Percentiles rank a stretch among this genome's conserved stretches.
Evolutionary conservation across 2,888 invertebrate genomes (phyloP).

Genomic region (Eledone cirrhosa): DNA sequence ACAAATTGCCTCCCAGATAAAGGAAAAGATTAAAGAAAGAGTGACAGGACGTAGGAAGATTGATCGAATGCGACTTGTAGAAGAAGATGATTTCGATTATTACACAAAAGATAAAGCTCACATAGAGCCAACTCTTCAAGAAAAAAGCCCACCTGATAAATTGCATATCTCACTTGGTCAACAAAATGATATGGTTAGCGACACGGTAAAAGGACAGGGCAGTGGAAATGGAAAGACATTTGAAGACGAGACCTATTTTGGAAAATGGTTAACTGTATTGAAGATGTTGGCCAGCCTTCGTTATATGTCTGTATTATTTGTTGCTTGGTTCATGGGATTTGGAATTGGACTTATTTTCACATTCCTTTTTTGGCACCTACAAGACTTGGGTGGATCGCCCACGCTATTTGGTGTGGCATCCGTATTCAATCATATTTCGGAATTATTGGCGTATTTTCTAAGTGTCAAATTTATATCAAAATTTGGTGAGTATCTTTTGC

Average conservation of each 20-base stretch:
- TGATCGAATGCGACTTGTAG: slow-evolving; percentile 48
- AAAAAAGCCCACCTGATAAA: slow-evolving; percentile 67
- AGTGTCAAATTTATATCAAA: slow-evolving; percentile 92
- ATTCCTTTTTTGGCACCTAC: slow-evolving; percentile 97
- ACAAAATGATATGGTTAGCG: slow-evolving; percentile 56
- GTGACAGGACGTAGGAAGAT: slow-evolving; percentile 49
- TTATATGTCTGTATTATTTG: slow-evolving; percentile 83
- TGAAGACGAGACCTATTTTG: slow-evolving; percentile 52
- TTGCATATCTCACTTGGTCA: slow-evolving; percentile 66
- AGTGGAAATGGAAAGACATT: slow-evolving; percentile 36
- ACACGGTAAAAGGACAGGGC: slow-evolving; percentile 50
- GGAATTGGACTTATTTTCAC: slow-evolving; percentile 98
- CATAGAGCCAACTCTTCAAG: slow-evolving; percentile 30
- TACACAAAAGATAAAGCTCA: slow-evolving; percentile 40
- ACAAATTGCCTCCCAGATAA: slow-evolving; percentile 53
- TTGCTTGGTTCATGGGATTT: slow-evolving; percentile 99
- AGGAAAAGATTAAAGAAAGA: slow-evolving; percentile 53
- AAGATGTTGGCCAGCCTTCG: slow-evolving; percentile 89
- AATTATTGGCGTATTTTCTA: slow-evolving; percentile 98
- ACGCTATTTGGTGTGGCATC: slow-evolving; percentile 98
- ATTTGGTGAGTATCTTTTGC: slow-evolving; percentile 74
- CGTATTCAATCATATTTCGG: slow-evolving; percentile 98
- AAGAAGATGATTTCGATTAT: slow-evolving; percentile 51
- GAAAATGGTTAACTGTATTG: slow-evolving; percentile 88
- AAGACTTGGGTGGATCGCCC: slow-evolving; percentile 88